Base-by-base conservation (phyloP, 2,113 vertebrate species). In the Datnioides undecimradiatus region DNA sequence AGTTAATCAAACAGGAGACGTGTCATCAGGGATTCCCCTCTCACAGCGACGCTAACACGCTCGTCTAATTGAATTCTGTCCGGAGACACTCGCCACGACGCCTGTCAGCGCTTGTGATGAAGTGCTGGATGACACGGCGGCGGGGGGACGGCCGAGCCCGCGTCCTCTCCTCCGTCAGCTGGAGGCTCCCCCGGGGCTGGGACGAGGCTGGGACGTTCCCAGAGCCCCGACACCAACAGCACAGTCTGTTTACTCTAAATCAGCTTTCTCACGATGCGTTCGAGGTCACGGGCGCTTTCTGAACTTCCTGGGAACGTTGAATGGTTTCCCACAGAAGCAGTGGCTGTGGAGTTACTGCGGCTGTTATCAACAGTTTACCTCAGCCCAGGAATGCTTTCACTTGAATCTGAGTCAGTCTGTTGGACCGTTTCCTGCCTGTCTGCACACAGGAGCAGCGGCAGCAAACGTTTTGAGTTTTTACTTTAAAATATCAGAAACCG, bases 161-260 rank as follows among this genome's bases (percentile, higher is more conserved):
- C n/a, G n/a, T n/a, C n/a, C n/a, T n/a, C n/a, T 64, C 12, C 23
- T 49, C 45, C 43, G 59, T 54, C 83, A 55, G 60, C 66, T 71
- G 59, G 59, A 46, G n/a, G 33, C 59, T 25, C 48, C 55, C 29
- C 41, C 57, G 49, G 77, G 59, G 54, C n/a, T n/a, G n/a, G n/a
- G n/a, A n/a, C n/a, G n/a, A 43, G 27, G 36, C 41, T 31, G 12
- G 13, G 27, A 58, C 64, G 34, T 21, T 27, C 31, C 17, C 41
- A 4, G 23, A 3, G n/a, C 25, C 33, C 23, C 17, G 21, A 34
- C 1, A 12, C 38, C 14, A 40, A 21, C 33, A 6, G 3, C n/a
- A 8, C 4, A 1, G 45, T 8, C 17, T 54, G 57, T 84, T 66
- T 23, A 40, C 62, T 66, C 25, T 25, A 38, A 46, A 73, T 70